phyloP scores from a whole-genome alignment of 2,888 invertebrate species.

The Trisateles emortualis region DNA sequence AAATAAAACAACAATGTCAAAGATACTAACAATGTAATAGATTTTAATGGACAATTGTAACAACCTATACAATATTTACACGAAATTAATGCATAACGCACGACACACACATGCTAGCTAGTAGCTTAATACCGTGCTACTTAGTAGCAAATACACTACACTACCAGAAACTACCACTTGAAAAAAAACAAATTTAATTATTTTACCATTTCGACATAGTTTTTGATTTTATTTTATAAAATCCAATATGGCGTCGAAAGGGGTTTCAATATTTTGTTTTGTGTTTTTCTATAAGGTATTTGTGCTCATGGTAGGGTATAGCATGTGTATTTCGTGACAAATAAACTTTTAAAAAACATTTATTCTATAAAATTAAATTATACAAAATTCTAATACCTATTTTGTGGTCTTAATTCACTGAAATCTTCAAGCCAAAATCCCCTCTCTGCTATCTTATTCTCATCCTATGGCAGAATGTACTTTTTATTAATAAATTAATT shows the following conservation, averaged over 20 bases:
- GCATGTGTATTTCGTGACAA: slow-evolving; percentile 9
- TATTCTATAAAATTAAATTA: slow-evolving; percentile 13
- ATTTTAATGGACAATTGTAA: slow-evolving; percentile 40
- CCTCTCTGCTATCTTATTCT: slow-evolving; percentile 6
- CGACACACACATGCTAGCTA: slow-evolving; percentile 12
- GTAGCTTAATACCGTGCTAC: neutral
- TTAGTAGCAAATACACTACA: neutral
- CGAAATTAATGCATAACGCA: slow-evolving; percentile 31
- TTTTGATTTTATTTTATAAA: too few relatives aligned
- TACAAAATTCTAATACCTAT: slow-evolving; percentile 27
- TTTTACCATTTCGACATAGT: neutral
- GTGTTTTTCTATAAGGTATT: too few relatives aligned
- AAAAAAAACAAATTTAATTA: neutral
- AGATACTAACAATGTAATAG: slow-evolving; percentile 44
- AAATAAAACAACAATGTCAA: slow-evolving; percentile 16
- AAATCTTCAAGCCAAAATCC: slow-evolving; percentile 9
- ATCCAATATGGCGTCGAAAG: too few relatives aligned
- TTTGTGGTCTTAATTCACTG: slow-evolving; percentile 9
- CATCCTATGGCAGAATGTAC: slow-evolving; percentile 20
- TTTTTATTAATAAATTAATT: neutral
- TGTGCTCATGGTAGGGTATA: neutral
- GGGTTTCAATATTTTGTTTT: too few relatives aligned
- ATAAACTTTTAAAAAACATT: slow-evolving; percentile 1
- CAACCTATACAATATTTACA: slow-evolving; percentile 48
- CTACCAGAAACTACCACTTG: too few relatives aligned